These are phyloP conservation scores for Siphonodentalium dalli DNA, from an alignment of 2,888 invertebrate genomes.

Conservation along the genomic window DNA sequence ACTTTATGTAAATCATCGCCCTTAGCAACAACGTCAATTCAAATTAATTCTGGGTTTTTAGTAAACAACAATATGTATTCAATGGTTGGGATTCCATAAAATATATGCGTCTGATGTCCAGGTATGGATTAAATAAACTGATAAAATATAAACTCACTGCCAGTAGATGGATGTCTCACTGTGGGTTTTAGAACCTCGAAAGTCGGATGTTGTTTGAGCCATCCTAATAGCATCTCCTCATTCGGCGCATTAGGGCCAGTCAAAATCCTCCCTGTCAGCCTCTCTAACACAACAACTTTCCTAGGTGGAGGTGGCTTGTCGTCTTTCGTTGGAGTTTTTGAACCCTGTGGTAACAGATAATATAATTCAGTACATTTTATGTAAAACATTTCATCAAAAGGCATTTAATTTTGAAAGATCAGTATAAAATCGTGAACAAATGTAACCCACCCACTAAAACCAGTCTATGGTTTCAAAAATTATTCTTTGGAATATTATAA, in stretches of 20 bases:
- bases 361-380: not conserved
- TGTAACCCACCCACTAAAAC: no score
- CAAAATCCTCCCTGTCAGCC: slow-evolving; percentile 76
- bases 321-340: not conserved
- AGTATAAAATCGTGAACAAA: no score
- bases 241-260: slow-evolving; percentile 85
- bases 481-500: no score
- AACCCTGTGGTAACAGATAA: not conserved
- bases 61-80: no score
- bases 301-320: slow-evolving; percentile 19
- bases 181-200: slow-evolving; percentile 77
- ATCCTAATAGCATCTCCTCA: slow-evolving; percentile 78
- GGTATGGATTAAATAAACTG: no score
- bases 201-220: slow-evolving; percentile 86
- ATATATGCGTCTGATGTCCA: no score
- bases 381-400: not conserved
- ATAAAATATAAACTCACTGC: no score
- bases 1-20: no score
- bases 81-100: no score
- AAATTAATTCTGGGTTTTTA: no score
- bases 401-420: not conserved
- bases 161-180: slow-evolving; percentile 16
- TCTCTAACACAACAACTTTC: slow-evolving; percentile 80
- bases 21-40: no score
- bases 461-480: no score